A percentile compares a stretch with the other conserved stretches of the same genome.
Evolutionary conservation across 1,140 invertebrate genomes (phyloP).

Genomic region (Bathynomus jamesi): DNA sequence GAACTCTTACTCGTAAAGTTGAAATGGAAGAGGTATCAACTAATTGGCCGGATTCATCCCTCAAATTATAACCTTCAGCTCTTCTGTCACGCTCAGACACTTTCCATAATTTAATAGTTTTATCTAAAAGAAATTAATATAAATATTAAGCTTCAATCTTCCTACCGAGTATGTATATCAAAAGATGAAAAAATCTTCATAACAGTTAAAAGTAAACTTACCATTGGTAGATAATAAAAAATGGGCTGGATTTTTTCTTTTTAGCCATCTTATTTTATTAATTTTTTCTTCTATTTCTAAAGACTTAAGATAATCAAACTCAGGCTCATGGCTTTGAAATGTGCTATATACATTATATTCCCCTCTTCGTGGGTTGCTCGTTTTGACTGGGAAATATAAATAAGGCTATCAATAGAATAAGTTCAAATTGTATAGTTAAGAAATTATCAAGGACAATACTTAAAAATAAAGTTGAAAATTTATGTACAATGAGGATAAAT

Average conservation of each 20-base stretch:
- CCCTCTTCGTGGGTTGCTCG: slow-evolving; percentile 76
- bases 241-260: slow-evolving; percentile 94
- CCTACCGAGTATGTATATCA: slow-evolving; percentile 11
- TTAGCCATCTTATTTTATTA: slow-evolving; percentile 98
- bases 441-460: too few relatives aligned
- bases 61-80: slow-evolving; percentile 83
- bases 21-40: slow-evolving; percentile 77
- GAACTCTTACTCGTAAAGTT: slow-evolving; percentile 68
- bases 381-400: slow-evolving; percentile 62
- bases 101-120: slow-evolving; percentile 76
- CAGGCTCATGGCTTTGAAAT: slow-evolving; percentile 99
- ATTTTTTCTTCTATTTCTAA: slow-evolving; percentile 99
- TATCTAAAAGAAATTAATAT: slow-evolving; percentile 56
- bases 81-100: slow-evolving; percentile 88
- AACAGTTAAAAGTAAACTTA: slow-evolving; percentile 43
- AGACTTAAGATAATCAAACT: slow-evolving; percentile 99
- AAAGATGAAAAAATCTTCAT: slow-evolving; percentile 13
- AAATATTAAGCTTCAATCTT: slow-evolving; percentile 4
- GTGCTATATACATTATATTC: slow-evolving; percentile 99
- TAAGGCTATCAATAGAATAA: neutral
- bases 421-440: too few relatives aligned
- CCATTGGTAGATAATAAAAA: slow-evolving; percentile 99
- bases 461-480: too few relatives aligned
- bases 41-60: slow-evolving; percentile 83
- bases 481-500: too few relatives aligned